Evolutionary conservation across 2,888 invertebrate genomes (phyloP).

Genomic region (Diplolepis rosae): DNA sequence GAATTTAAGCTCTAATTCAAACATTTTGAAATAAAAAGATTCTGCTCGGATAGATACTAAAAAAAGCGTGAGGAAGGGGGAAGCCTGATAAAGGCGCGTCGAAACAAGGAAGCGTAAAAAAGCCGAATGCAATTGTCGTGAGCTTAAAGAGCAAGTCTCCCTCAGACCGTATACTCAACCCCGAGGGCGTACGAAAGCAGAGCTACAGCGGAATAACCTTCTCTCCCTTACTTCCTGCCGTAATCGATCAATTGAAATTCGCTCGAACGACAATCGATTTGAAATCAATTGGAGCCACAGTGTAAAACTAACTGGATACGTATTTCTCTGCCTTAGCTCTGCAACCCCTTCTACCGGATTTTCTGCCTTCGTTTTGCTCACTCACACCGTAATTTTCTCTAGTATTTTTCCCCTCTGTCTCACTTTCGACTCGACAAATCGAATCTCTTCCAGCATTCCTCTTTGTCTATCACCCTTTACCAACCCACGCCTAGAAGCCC

Average conservation of each 20-base stretch:
- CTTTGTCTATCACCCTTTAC: constrained; percentile 31
- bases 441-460: constrained; percentile 25
- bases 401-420: constrained; percentile 31
- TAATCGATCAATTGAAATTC: constrained; percentile 72
- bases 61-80: background rate
- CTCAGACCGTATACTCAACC: constrained; percentile 36
- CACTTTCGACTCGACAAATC: constrained; percentile 39
- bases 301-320: constrained; percentile 72
- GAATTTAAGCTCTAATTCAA: too few relatives aligned
- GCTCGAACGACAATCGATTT: constrained; percentile 72
- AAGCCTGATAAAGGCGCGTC: constrained; percentile 48
- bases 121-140: constrained; percentile 65
- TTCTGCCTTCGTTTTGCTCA: constrained; percentile 35
- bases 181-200: constrained; percentile 33
- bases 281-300: constrained; percentile 70
- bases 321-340: constrained; percentile 63
- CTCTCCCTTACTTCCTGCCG: constrained; percentile 53
- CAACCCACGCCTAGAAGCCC: constrained; percentile 45
- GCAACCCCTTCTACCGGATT: constrained; percentile 48
- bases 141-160: constrained; percentile 57
- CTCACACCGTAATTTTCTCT: constrained; percentile 37
- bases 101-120: constrained; percentile 63
- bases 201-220: constrained; percentile 36
- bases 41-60: background rate
- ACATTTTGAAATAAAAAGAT: background rate